Percentiles rank a stretch among this genome's conserved stretches.
These are phyloP conservation scores for Oceanodroma leucorhoa DNA, from an alignment of 2,797 vertebrate genomes.

Conservation along the genomic window DNA sequence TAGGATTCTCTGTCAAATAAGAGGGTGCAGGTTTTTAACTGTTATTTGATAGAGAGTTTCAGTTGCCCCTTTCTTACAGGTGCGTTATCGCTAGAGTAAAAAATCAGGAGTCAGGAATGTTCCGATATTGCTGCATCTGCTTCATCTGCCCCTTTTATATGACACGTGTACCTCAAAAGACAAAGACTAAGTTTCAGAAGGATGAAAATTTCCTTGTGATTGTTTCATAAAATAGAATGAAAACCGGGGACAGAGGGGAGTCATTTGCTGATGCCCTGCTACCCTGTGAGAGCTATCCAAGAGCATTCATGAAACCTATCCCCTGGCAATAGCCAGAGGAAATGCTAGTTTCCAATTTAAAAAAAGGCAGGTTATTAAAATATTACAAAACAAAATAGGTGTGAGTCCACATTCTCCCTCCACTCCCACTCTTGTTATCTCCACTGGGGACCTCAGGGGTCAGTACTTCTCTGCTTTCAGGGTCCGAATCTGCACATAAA, in stretches of 20 bases:
- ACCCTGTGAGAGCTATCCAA: background rate
- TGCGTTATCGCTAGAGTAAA: background rate
- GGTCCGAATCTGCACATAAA: background rate
- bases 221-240: background rate
- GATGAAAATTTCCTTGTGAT: background rate
- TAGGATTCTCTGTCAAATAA: background rate
- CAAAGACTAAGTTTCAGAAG: background rate
- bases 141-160: background rate
- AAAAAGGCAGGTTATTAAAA: background rate
- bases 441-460: background rate
- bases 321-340: background rate
- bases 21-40: background rate
- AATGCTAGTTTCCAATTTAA: fast-evolving
- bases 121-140: background rate
- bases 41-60: background rate
- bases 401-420: background rate
- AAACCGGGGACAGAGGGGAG: fast-evolving
- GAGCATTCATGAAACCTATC: background rate
- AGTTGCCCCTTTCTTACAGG: background rate
- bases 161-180: background rate
- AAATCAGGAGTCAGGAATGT: background rate
- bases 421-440: background rate
- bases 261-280: background rate
- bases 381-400: background rate
- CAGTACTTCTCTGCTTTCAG: background rate